Conservation (phyloP, 2,113 vertebrate genomes). For the Cavia aperea region DNA sequence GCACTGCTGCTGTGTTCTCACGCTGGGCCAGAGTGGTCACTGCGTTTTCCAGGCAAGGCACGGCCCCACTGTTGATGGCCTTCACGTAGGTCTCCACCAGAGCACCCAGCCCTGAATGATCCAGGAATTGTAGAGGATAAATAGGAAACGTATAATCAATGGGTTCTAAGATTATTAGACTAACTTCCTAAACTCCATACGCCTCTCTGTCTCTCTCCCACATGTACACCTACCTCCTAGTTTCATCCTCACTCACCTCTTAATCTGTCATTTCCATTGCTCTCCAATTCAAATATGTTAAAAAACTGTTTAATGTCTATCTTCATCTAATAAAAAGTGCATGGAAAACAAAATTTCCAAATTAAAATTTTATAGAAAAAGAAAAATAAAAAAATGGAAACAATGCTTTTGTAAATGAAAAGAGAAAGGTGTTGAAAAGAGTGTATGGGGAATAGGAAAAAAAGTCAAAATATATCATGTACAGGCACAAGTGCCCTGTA, state of each 20-base stretch:
- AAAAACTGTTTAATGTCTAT: background rate
- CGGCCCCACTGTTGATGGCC: conserved; percentile 61
- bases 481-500: background rate
- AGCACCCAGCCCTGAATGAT: conserved; percentile 59
- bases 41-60: conserved; percentile 74
- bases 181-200: background rate
- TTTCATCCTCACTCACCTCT: background rate
- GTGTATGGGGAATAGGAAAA: background rate
- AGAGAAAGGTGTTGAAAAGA: background rate
- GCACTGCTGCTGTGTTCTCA: conserved; percentile 67
- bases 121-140: background rate
- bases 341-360: background rate
- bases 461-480: background rate
- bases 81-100: conserved; percentile 63
- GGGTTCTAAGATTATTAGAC: background rate
- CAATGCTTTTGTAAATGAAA: background rate
- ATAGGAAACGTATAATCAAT: background rate
- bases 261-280: background rate
- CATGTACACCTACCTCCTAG: fast-evolving
- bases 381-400: background rate
- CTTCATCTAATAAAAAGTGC: background rate
- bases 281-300: background rate
- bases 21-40: conserved; percentile 67
- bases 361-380: background rate
- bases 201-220: background rate